These are phyloP conservation scores for Andricus curvator DNA, from an alignment of 2,888 invertebrate genomes.

Conservation along the genomic window DNA sequence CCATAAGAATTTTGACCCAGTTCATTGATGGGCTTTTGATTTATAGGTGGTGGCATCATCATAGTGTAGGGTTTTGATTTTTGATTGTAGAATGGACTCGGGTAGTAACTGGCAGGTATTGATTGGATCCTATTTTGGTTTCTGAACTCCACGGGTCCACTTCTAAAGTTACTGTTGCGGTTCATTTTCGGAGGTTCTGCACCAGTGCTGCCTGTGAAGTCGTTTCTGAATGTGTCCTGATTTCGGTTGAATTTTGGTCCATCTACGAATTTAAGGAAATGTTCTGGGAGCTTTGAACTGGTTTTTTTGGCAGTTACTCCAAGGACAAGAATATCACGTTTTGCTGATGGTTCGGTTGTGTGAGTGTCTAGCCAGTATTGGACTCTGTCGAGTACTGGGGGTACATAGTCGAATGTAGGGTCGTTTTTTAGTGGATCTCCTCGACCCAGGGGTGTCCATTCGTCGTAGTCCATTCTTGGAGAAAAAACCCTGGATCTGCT, in stretches of 20 bases:
- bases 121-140: conserved; percentile 63
- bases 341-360: conserved; percentile 82
- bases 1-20: conserved; percentile 40
- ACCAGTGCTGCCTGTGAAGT: conserved; percentile 67
- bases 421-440: conserved; percentile 91
- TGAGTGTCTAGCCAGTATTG: conserved; percentile 89
- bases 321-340: conserved; percentile 85
- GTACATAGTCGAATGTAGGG: conserved; percentile 91
- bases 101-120: conserved; percentile 66
- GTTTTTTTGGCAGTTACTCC: conserved; percentile 86
- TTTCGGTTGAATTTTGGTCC: conserved; percentile 77
- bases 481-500: conserved; percentile 80
- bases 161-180: conserved; percentile 70
- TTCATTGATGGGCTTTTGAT: conserved; percentile 67
- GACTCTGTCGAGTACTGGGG: conserved; percentile 88
- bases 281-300: conserved; percentile 79
- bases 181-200: conserved; percentile 76
- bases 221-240: conserved; percentile 66
- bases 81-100: conserved; percentile 63
- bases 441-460: conserved; percentile 91
- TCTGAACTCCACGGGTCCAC: conserved; percentile 61
- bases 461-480: conserved; percentile 90
- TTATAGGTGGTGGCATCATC: conserved; percentile 85
- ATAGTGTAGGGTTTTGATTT: conserved; percentile 83
- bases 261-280: conserved; percentile 79